These are phyloP conservation scores for Pseudobourletiella spinata DNA, from an alignment of 1,140 invertebrate genomes.

Conservation along the genomic window DNA sequence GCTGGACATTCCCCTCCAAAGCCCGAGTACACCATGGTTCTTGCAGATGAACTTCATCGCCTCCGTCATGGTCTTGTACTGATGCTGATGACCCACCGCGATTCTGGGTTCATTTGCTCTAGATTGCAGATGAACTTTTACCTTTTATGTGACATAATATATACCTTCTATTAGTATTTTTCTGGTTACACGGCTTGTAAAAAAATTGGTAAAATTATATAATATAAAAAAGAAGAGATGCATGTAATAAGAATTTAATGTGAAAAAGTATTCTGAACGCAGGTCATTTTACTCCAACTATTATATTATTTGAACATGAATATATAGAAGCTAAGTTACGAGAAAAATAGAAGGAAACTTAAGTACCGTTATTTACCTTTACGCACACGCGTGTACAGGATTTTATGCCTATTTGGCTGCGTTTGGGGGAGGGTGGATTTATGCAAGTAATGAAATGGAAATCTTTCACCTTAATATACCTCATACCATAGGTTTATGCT, in stretches of 20 bases:
- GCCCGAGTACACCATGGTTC: conserved; percentile 56
- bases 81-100: conserved; percentile 81
- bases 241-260: not conserved
- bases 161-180: too few relatives aligned
- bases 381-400: not conserved
- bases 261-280: too few relatives aligned
- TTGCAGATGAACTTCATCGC: conserved; percentile 60
- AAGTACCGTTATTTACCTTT: not conserved
- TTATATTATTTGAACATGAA: too few relatives aligned
- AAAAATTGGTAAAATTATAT: not conserved
- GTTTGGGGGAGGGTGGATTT: not conserved
- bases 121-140: conserved; percentile 83
- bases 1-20: conserved; percentile 68
- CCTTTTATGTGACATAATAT: conserved; percentile 38
- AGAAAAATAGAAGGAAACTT: too few relatives aligned
- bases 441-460: not conserved
- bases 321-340: too few relatives aligned
- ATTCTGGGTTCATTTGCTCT: conserved; percentile 58
- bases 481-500: not conserved
- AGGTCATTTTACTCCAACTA: too few relatives aligned
- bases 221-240: not conserved
- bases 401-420: not conserved
- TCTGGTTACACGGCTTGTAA: too few relatives aligned
- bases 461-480: not conserved
- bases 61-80: conserved; percentile 55